Conservation (phyloP, 2,797 vertebrate species). For the Sorex maritimensis region DNA sequence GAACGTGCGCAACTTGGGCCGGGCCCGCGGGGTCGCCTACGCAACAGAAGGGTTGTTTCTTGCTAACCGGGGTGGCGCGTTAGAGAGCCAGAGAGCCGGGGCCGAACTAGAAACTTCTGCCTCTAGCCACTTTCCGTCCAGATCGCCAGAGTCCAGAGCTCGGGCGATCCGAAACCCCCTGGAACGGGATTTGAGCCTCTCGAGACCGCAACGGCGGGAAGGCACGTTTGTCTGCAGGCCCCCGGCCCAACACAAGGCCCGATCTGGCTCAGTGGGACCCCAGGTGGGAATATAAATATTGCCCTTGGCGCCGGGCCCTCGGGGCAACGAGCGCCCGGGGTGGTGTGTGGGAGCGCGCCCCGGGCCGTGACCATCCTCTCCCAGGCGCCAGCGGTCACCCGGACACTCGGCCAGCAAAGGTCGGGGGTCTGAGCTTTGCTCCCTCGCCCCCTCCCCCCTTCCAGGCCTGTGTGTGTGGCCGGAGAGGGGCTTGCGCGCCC, state of each 20-base stretch:
- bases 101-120: background rate
- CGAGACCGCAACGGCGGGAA: background rate
- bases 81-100: background rate
- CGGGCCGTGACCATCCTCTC: background rate
- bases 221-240: background rate
- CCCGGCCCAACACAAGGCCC: background rate
- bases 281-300: background rate
- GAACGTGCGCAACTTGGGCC: slow-evolving; percentile 46
- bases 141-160: background rate
- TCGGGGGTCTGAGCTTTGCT: background rate
- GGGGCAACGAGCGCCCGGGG: background rate
- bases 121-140: background rate
- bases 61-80: slow-evolving; percentile 28
- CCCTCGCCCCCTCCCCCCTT: background rate
- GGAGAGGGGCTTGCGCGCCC: background rate
- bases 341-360: background rate
- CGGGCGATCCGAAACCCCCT: background rate
- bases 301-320: background rate
- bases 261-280: background rate
- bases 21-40: background rate
- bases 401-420: background rate
- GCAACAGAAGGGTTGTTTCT: slow-evolving; percentile 63
- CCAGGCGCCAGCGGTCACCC: background rate
- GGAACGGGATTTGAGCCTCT: background rate
- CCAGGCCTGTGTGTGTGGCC: background rate